Percentiles rank a stretch among this genome's conserved stretches.
phyloP scores from a whole-genome alignment of 2,797 vertebrate species.

The Triplophysa bombifrons region DNA sequence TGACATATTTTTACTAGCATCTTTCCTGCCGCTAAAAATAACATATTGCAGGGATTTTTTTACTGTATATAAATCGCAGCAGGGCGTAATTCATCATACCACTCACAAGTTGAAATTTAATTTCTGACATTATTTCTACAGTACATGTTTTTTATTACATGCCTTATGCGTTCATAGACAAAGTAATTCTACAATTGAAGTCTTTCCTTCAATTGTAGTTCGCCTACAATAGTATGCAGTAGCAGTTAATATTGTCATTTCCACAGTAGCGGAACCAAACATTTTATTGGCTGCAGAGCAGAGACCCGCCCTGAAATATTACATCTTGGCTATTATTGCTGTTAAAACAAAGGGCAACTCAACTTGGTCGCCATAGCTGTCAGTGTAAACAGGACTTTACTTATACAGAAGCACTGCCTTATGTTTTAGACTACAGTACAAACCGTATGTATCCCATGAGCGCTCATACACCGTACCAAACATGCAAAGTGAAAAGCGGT shows the following conservation, averaged over 20 bases:
- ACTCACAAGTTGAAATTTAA: not conserved
- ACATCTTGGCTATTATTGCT: not conserved
- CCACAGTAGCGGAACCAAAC: no score
- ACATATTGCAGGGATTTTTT: not conserved
- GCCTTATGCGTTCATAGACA: not conserved
- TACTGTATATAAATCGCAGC: not conserved
- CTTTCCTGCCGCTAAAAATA: not conserved
- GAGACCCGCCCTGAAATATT: not conserved
- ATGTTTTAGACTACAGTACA: no score
- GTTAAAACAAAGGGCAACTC: no score
- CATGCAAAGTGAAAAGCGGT: slow-evolving; percentile 1
- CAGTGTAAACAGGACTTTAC: not conserved
- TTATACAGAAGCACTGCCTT: no score
- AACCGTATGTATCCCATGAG: not conserved
- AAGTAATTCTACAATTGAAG: not conserved
- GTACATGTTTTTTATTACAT: not conserved
- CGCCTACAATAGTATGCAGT: not conserved
- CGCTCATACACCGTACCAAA: not conserved
- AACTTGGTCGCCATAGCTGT: not conserved
- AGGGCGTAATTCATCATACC: not conserved
- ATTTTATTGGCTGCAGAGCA: no score
- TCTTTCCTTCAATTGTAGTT: not conserved
- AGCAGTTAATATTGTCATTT: no score
- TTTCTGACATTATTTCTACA: not conserved
- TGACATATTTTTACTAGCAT: not conserved